Conservation (phyloP, 2,113 vertebrate species). For the Pachypanchax playfairii region DNA sequence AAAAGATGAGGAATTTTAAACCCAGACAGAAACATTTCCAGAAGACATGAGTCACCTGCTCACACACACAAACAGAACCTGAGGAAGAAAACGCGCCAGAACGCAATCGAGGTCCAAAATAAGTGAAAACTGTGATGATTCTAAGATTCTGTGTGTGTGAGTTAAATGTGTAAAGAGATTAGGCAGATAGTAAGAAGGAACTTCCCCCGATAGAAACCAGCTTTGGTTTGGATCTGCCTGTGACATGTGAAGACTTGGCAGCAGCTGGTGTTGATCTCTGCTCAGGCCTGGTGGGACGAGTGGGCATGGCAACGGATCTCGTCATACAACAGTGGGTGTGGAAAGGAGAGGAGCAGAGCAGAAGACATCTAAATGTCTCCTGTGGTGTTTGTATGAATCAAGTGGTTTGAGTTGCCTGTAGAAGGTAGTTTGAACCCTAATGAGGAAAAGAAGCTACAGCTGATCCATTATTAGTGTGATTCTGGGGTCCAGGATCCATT, state of each 20-base stretch:
- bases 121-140: slow-evolving; percentile 21
- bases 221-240: slow-evolving; percentile 10
- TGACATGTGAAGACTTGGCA: slow-evolving; percentile 5
- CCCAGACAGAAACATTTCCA: slow-evolving; percentile 75
- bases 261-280: slow-evolving; percentile 58
- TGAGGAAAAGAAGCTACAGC: slow-evolving; percentile 19
- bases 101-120: slow-evolving; percentile 18
- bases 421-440: slow-evolving; percentile 60
- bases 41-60: slow-evolving; percentile 75
- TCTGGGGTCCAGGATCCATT: slow-evolving; percentile 42
- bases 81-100: slow-evolving; percentile 31
- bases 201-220: background rate
- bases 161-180: background rate
- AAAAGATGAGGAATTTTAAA: slow-evolving; percentile 71
- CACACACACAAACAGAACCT: slow-evolving; percentile 47
- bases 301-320: slow-evolving; percentile 64
- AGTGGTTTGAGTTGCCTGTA: slow-evolving; percentile 56
- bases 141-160: background rate
- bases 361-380: slow-evolving; percentile 77
- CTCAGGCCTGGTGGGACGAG: slow-evolving; percentile 15
- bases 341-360: slow-evolving; percentile 67
- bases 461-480: slow-evolving; percentile 67
- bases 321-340: slow-evolving; percentile 72
- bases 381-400: slow-evolving; percentile 35
- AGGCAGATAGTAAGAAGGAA: slow-evolving; percentile 6